phyloP scores from a whole-genome alignment of 1,140 invertebrate genomes.

The Melitaea cinxia region DNA sequence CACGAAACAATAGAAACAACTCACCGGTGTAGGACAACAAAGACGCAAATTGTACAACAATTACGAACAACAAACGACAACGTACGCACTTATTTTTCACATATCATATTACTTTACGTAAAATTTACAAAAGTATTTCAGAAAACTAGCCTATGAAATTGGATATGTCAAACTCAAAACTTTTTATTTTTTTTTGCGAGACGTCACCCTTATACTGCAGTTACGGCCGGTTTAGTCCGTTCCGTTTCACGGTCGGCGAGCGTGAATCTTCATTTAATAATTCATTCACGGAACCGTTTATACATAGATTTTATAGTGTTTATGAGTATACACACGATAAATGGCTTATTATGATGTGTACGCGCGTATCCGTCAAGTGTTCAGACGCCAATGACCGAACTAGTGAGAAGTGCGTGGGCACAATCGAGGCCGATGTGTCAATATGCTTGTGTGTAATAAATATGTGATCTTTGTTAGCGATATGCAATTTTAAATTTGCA shows the following conservation, averaged over 20 bases:
- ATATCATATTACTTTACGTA: conserved; percentile 39
- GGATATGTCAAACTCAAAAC: conserved; percentile 68
- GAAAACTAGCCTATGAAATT: conserved; percentile 44
- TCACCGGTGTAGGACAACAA: conserved; percentile 24
- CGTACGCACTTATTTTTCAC: conserved; percentile 30
- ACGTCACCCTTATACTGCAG: conserved; percentile 45
- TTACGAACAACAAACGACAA: conserved; percentile 26
- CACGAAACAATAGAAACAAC: conserved; percentile 15
- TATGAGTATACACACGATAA: conserved; percentile 22
- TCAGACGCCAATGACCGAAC: conserved; percentile 67
- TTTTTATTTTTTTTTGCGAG: conserved; percentile 60
- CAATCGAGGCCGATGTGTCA: conserved; percentile 64
- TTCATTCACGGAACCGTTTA: conserved; percentile 47
- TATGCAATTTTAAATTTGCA: conserved; percentile 64
- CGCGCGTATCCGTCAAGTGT: conserved; percentile 38
- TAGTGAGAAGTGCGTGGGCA: conserved; percentile 59
- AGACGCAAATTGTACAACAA: conserved; percentile 24
- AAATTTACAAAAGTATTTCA: conserved; percentile 48
- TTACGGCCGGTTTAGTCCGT: conserved; percentile 60
- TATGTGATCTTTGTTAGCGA: conserved; percentile 59
- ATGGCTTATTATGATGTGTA: conserved; percentile 25
- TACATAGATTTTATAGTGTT: conserved; percentile 33
- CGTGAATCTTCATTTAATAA: conserved; percentile 42
- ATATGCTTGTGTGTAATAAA: conserved; percentile 53
- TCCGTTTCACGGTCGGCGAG: conserved; percentile 68